A percentile compares a stretch with the other conserved stretches of the same genome.
phyloP scores from a whole-genome alignment of 2,113 vertebrate genomes.

The Nymphicus hollandicus region DNA sequence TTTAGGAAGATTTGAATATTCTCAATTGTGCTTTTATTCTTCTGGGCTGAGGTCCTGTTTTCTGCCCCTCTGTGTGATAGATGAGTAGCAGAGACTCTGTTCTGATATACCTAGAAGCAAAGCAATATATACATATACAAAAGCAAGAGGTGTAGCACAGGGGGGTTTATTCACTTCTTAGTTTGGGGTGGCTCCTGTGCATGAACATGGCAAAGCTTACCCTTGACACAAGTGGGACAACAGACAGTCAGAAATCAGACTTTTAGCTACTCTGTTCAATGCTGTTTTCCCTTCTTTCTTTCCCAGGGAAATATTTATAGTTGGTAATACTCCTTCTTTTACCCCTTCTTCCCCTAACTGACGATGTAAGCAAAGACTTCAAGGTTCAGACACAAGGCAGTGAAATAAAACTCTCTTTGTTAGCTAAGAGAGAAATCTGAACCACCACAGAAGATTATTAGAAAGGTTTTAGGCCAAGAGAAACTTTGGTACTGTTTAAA shows the following conservation, averaged over 20 bases:
- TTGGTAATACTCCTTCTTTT: background rate
- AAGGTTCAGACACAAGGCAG: background rate
- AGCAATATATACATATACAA: background rate
- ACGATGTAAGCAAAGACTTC: background rate
- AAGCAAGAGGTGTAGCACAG: background rate
- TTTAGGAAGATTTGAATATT: background rate
- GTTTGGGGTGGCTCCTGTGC: background rate
- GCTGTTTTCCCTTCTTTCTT: background rate
- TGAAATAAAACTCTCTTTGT: background rate
- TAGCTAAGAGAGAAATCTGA: background rate
- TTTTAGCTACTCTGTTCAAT: background rate
- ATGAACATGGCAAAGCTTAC: background rate
- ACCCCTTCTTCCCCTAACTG: background rate
- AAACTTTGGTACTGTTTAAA: background rate
- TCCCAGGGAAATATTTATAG: background rate
- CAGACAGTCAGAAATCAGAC: background rate
- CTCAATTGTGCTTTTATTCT: background rate
- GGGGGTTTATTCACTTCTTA: background rate
- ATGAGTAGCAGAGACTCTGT: background rate
- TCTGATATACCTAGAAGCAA: background rate
- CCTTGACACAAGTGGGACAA: background rate
- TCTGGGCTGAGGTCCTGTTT: background rate
- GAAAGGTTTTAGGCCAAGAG: background rate
- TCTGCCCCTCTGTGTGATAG: fast-evolving
- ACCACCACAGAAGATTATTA: background rate